Percentiles rank a stretch among this genome's conserved stretches.
phyloP scores from a whole-genome alignment of 2,797 vertebrate species.

The Pseudochromis fuscus region DNA sequence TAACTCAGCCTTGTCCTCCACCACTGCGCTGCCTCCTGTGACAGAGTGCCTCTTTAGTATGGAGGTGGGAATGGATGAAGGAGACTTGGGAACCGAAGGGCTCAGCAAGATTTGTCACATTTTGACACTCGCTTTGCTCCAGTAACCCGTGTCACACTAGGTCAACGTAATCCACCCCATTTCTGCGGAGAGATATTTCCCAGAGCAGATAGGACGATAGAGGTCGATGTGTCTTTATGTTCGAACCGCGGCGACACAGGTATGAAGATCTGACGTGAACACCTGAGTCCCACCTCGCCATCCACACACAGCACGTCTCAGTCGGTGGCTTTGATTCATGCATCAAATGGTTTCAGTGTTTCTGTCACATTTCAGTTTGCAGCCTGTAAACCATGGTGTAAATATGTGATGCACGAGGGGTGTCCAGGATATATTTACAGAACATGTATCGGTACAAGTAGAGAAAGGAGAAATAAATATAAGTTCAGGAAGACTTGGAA shows the following conservation, averaged over 20 bases:
- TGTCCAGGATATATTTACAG: background rate
- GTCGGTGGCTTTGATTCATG: slow-evolving; percentile 7
- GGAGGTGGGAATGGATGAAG: slow-evolving; percentile 65
- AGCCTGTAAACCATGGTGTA: background rate
- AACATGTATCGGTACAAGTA: background rate
- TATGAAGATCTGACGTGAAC: background rate
- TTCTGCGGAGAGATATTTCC: slow-evolving; percentile 51
- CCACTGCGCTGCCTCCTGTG: slow-evolving; percentile 44
- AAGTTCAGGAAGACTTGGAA: background rate
- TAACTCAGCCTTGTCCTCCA: slow-evolving; percentile 57
- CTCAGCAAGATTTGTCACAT: slow-evolving; percentile 77
- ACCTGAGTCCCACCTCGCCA: background rate
- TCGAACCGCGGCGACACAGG: slow-evolving; percentile 15
- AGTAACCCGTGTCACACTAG: slow-evolving; percentile 71
- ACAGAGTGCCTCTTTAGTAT: slow-evolving; percentile 65
- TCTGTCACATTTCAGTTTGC: background rate
- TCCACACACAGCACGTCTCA: slow-evolving; percentile 1
- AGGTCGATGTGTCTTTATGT: slow-evolving; percentile 38
- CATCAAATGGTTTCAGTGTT: background rate
- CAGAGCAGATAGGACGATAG: slow-evolving; percentile 34
- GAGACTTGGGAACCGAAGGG: slow-evolving; percentile 57
- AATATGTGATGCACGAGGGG: background rate
- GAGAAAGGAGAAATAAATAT: background rate
- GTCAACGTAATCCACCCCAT: slow-evolving; percentile 67
- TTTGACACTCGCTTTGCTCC: slow-evolving; percentile 77